Conservation (phyloP, 2,113 vertebrate species). For the Heptranchias perlo region DNA sequence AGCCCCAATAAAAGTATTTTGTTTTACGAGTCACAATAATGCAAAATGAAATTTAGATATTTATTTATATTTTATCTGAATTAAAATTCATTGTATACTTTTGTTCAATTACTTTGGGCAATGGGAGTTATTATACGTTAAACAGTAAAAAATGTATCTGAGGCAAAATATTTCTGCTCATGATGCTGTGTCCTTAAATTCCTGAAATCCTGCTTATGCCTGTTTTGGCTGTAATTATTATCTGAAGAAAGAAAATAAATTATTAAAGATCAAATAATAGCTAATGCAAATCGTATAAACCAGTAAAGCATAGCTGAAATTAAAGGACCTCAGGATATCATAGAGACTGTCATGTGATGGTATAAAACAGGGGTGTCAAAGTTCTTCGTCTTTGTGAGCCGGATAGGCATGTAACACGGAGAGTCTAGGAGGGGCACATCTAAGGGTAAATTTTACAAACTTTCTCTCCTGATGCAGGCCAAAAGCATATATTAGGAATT, state of each 20-base stretch:
- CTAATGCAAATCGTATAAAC: not conserved
- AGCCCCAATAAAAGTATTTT: not conserved
- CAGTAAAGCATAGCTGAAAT: not conserved
- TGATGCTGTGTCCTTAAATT: not conserved
- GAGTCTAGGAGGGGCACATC: not conserved
- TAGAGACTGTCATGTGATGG: not conserved
- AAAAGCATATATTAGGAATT: not conserved
- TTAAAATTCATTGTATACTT: not conserved
- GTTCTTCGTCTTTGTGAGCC: not conserved
- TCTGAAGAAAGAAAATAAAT: not conserved
- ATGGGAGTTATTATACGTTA: not conserved
- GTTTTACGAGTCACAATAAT: not conserved
- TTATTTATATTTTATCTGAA: too few species aligned
- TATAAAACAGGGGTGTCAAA: not conserved
- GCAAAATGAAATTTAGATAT: too few species aligned
- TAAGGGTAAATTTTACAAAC: not conserved
- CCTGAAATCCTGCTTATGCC: not conserved
- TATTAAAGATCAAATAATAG: constrained; percentile 4
- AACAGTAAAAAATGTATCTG: not conserved
- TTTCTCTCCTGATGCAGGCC: not conserved
- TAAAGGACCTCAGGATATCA: not conserved
- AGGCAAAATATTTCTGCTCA: not conserved
- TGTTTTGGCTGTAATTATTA: not conserved
- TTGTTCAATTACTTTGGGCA: not conserved
- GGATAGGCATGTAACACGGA: not conserved